Evolutionary conservation across 2,113 vertebrate species (phyloP).

Genomic region (Upupa epops): DNA sequence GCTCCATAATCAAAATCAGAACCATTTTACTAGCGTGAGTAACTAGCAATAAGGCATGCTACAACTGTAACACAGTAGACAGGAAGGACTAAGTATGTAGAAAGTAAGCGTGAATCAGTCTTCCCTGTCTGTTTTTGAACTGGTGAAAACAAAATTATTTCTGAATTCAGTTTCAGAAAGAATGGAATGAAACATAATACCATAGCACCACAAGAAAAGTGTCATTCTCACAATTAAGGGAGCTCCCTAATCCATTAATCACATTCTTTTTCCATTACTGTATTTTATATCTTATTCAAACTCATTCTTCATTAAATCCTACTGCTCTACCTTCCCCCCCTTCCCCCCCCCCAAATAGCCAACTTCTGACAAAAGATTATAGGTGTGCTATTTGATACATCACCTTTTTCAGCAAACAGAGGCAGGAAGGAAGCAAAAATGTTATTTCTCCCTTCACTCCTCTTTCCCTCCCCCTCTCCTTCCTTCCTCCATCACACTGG

Average conservation of each 20-base stretch:
- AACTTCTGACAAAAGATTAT: neutral
- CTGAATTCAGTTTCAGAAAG: neutral
- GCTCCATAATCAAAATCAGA: slow-evolving; percentile 20
- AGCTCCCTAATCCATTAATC: neutral
- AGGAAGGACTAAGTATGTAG: neutral
- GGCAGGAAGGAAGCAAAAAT: neutral
- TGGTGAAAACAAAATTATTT: neutral
- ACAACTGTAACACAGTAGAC: neutral
- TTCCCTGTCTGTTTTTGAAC: neutral
- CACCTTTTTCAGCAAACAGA: neutral
- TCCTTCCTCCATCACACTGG: neutral
- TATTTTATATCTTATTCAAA: neutral
- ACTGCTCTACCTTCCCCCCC: neutral
- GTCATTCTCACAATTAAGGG: neutral
- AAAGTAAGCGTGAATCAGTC: neutral
- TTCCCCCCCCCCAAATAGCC: neutral
- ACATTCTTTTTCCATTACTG: neutral
- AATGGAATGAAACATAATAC: neutral
- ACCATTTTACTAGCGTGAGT: neutral
- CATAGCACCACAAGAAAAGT: neutral
- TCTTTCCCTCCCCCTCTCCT: neutral
- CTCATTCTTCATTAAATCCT: neutral
- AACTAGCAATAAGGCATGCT: neutral
- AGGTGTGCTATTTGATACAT: neutral
- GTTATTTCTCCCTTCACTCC: neutral